Evolutionary conservation across 64 coral and sea anemone genomes (phyloP), one percentile per base, ranked within the genome.

Genomic region (Stichodactyla mertensii): DNA sequence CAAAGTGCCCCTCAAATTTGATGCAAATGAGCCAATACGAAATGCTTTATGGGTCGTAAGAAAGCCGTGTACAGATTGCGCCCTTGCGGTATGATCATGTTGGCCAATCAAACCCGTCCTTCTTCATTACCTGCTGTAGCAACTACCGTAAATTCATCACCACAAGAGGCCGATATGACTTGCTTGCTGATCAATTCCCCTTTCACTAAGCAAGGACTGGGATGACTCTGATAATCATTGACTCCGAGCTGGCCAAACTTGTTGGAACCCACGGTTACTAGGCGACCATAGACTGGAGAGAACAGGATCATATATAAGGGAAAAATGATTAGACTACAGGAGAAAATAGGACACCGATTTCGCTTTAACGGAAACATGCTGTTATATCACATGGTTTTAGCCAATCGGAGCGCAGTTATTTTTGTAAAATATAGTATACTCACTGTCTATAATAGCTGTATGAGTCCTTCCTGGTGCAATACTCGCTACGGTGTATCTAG

Each of bases 391-490:
- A 45, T 45, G 36, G 36, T 45, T 45, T 45, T 45, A 45, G 36
- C 36, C 36, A 15, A 15, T 9, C 8, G 56, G 56, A 15, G 56
- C 56, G 56, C 0, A 58, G 56, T 58, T 58, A 58, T 58, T 9
- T 58, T 58, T 58, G 6, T 15, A 58, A 15, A 15, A 58, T 15
- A 58, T 58, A 15, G 9, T 58, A 11, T 31, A 74, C 97, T 80
- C 86, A 99, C 97, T 88, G 77, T 99, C 97, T 80, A 99, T 90
- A 20, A 99, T 89, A 52, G 93, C 97, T 86, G 97, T 93, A 84
- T 99, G 97, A 9, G 93, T 86, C 80, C 90, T 99, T 11, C 97
- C 97, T 87, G 97, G 83, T 14, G 97, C 86, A 19, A 99, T 89
- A 12, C 84, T 88, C 28, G 84, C 86, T 81, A 99, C 92, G 11